Percentiles rank a stretch among this genome's conserved stretches.
Conservation (phyloP, 2,888 invertebrate genomes). For the Amphipyra tragopoginis region DNA sequence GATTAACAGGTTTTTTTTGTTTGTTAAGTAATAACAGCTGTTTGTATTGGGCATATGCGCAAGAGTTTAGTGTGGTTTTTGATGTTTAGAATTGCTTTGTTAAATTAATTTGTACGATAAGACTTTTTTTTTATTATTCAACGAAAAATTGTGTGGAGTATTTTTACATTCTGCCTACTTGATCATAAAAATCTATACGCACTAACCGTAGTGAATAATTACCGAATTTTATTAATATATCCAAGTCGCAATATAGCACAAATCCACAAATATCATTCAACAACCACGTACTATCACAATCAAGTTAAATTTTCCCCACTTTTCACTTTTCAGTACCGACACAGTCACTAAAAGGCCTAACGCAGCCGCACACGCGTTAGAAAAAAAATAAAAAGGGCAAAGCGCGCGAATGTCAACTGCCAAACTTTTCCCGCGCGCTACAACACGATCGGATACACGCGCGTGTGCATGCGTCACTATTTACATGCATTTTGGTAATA, state of each 20-base stretch:
- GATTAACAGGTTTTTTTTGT: conserved; percentile 81
- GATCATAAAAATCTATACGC: neutral
- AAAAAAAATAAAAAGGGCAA: conserved; percentile 68
- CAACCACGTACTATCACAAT: conserved; percentile 43
- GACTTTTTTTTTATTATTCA: neutral
- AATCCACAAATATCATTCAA: conserved; percentile 48
- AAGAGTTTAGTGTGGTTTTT: conserved; percentile 59
- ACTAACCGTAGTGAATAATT: conserved; percentile 31
- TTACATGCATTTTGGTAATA: conserved; percentile 82
- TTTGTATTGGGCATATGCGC: conserved; percentile 73
- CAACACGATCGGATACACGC: conserved; percentile 72
- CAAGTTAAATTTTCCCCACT: conserved; percentile 39
- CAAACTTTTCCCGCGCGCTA: conserved; percentile 76
- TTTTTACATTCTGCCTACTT: conserved; percentile 11
- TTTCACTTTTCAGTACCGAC: conserved; percentile 57
- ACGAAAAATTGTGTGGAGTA: neutral
- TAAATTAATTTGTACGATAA: conserved; percentile 5
- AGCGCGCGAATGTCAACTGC: conserved; percentile 73
- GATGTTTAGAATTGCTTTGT: conserved; percentile 43
- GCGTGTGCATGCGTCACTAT: conserved; percentile 75
- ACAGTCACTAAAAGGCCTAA: conserved; percentile 56
- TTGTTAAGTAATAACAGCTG: conserved; percentile 85
- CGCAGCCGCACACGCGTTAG: conserved; percentile 52
- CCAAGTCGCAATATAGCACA: conserved; percentile 49
- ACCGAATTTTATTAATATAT: conserved; percentile 42